A percentile compares a stretch with the other conserved stretches of the same genome.
These are phyloP conservation scores for Galeopsomyia nigrocyanea DNA, from an alignment of 2,888 invertebrate species.

Conservation along the genomic window DNA sequence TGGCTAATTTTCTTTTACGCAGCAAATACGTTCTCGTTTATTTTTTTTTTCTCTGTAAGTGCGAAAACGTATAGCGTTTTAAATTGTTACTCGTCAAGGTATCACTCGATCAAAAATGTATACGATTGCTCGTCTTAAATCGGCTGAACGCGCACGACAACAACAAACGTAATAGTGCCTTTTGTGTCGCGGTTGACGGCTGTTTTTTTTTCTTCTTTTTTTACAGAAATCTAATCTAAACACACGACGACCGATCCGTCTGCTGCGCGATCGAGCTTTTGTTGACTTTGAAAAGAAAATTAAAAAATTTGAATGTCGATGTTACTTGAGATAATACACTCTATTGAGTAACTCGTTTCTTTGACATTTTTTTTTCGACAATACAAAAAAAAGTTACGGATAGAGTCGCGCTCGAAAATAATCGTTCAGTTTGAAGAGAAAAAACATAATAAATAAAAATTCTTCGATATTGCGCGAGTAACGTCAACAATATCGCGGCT, in stretches of 20 bases:
- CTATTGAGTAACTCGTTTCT: too few species aligned
- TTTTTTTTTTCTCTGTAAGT: not conserved
- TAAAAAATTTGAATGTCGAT: too few species aligned
- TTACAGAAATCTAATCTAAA: not conserved
- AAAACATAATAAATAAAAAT: too few species aligned
- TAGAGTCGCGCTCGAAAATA: too few species aligned
- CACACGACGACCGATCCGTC: too few species aligned
- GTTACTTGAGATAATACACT: too few species aligned
- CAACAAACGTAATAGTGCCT: slow-evolving; percentile 10
- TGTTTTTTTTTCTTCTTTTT: slow-evolving; percentile 19
- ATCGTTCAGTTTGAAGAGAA: too few species aligned
- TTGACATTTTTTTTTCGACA: too few species aligned
- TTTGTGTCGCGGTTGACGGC: slow-evolving; percentile 24
- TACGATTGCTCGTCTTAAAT: not conserved
- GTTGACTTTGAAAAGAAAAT: too few species aligned
- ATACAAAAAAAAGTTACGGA: not conserved
- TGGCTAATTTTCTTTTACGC: not conserved
- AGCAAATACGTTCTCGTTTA: not conserved
- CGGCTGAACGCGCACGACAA: not conserved
- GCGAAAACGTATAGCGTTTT: not conserved
- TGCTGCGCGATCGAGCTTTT: too few species aligned
- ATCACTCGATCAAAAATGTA: slow-evolving; percentile 18
- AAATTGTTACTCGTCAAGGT: slow-evolving; percentile 18
- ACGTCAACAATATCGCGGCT: not conserved
- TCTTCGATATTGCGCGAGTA: too few species aligned